phyloP scores from a whole-genome alignment of 2,888 invertebrate genomes.

The Mellilla xanthometata region DNA sequence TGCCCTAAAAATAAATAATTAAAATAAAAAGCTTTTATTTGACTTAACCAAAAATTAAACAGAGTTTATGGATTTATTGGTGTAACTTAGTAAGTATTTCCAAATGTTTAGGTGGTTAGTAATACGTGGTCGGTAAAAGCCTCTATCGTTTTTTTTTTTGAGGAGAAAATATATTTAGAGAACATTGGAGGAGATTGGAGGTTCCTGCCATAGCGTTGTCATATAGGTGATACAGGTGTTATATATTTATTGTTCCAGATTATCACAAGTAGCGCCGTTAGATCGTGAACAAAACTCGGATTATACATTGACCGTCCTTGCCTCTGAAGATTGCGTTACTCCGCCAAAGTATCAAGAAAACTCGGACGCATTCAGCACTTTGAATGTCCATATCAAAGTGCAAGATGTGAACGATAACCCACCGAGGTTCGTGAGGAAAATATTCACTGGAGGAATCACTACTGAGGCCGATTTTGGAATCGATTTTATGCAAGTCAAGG shows the following conservation, averaged over 20 bases:
- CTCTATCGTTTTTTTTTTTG: too few species aligned
- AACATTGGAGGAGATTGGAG: too few species aligned
- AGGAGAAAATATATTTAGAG: too few species aligned
- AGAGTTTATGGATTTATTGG: too few species aligned
- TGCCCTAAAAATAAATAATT: too few species aligned
- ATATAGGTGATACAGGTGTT: too few species aligned
- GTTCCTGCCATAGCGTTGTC: too few species aligned
- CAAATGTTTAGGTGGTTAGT: too few species aligned
- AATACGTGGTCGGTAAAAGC: too few species aligned
- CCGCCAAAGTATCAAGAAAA: conserved; percentile 81
- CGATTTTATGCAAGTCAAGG: conserved; percentile 92
- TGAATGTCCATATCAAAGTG: conserved; percentile 87
- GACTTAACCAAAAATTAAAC: too few species aligned
- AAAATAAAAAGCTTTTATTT: too few species aligned
- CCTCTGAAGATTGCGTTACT: conserved; percentile 90
- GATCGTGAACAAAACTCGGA: conserved; percentile 88
- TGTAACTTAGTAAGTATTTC: too few species aligned
- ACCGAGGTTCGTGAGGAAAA: conserved; percentile 89
- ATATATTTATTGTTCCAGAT: conserved; percentile 49
- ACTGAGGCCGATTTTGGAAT: conserved; percentile 96
- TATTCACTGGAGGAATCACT: conserved; percentile 97
- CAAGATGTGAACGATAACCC: conserved; percentile 96
- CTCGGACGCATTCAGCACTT: conserved; percentile 86
- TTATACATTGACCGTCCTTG: conserved; percentile 89
- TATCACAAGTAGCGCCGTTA: conserved; percentile 78